A percentile compares a stretch with the other conserved stretches of the same genome.
Conservation (phyloP, 1,140 invertebrate species). For the Saccostrea cuccullata region DNA sequence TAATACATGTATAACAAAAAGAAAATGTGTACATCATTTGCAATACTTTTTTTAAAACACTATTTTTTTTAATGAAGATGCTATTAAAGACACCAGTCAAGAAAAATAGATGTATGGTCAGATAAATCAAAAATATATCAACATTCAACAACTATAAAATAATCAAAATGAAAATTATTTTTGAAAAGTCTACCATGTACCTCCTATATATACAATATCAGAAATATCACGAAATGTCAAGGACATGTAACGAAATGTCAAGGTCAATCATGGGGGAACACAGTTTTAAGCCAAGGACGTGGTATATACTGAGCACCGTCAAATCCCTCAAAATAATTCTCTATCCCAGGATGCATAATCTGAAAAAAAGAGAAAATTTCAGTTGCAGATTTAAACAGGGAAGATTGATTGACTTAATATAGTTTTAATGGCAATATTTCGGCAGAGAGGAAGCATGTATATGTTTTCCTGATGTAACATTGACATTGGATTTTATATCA, state of each 20-base stretch:
- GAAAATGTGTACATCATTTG: neutral
- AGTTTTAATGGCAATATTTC: too few species aligned
- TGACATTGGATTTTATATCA: too few species aligned
- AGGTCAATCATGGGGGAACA: constrained; percentile 75
- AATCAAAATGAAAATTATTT: neutral
- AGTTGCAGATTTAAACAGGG: neutral
- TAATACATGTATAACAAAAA: too few species aligned
- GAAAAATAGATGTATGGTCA: neutral
- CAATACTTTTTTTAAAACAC: neutral
- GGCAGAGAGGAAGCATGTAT: too few species aligned
- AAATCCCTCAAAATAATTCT: constrained; percentile 78
- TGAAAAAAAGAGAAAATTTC: constrained; percentile 55
- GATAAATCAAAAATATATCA: neutral
- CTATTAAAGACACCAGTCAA: neutral
- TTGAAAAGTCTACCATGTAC: neutral
- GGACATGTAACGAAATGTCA: neutral
- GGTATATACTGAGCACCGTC: constrained; percentile 78
- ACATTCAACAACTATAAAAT: neutral
- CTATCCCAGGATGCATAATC: constrained; percentile 75
- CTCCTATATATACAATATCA: neutral
- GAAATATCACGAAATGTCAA: constrained; percentile 31
- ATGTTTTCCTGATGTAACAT: too few species aligned
- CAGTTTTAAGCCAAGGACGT: constrained; percentile 71
- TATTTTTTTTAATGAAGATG: neutral
- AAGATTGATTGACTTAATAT: too few species aligned